phyloP scores from a whole-genome alignment of 2,113 vertebrate species.

The Malurus cyaneus region DNA sequence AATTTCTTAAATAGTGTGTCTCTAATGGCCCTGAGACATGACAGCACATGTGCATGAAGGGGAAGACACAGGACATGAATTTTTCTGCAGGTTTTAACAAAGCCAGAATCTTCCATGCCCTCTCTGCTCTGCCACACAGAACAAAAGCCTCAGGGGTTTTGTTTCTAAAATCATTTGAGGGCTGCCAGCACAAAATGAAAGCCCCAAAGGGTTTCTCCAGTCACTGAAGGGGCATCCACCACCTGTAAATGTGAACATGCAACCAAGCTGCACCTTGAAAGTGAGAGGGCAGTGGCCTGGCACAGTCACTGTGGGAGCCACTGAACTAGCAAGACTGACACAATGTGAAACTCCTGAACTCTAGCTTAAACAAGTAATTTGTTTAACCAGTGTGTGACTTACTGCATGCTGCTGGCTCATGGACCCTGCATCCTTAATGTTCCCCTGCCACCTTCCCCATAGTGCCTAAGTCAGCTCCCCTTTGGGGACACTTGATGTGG shows the following conservation, averaged over 20 bases:
- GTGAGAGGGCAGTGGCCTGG: slow-evolving; percentile 19
- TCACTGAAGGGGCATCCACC: not conserved
- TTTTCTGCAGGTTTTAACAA: slow-evolving; percentile 66
- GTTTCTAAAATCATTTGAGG: slow-evolving; percentile 45
- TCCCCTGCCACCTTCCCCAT: not conserved
- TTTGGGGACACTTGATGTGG: not conserved
- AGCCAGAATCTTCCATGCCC: slow-evolving; percentile 47
- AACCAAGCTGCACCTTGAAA: slow-evolving; percentile 6
- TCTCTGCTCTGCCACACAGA: slow-evolving; percentile 41
- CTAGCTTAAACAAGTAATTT: not conserved
- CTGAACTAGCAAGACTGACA: not conserved
- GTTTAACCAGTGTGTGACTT: not conserved
- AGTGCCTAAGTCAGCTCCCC: not conserved
- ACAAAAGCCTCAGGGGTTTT: not conserved
- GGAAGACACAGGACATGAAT: slow-evolving; percentile 33
- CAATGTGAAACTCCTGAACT: not conserved
- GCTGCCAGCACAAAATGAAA: slow-evolving; percentile 56
- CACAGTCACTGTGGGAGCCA: not conserved
- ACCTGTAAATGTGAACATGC: slow-evolving; percentile 18
- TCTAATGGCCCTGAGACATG: slow-evolving; percentile 17
- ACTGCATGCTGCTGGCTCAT: not conserved
- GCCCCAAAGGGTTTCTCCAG: slow-evolving; percentile 29
- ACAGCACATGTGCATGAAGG: slow-evolving; percentile 17
- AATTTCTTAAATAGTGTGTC: slow-evolving; percentile 15
- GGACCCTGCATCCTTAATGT: not conserved